These are phyloP conservation scores for Pseudococcus jackbeardsleyi DNA, from an alignment of 2,888 invertebrate genomes.

Conservation along the genomic window DNA sequence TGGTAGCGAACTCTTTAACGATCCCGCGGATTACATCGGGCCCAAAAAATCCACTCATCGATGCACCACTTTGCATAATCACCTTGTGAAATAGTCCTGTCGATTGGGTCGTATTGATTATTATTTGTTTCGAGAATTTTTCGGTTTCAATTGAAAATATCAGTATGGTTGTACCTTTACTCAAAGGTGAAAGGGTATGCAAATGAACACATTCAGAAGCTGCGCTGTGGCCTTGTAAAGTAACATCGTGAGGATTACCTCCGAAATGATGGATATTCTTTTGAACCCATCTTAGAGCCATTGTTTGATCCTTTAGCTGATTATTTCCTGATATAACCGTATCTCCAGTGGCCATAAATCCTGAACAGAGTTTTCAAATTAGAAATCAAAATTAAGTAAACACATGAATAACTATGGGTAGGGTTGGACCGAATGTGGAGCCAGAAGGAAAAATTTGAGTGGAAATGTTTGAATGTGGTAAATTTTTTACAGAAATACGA, in stretches of 20 bases:
- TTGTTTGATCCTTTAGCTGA: slow-evolving; percentile 66
- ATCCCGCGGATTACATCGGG: slow-evolving; percentile 75
- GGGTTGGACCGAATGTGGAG: too few species aligned
- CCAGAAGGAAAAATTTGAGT: too few species aligned
- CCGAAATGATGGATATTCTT: slow-evolving; percentile 64
- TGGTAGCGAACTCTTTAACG: slow-evolving; percentile 74
- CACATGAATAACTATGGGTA: too few species aligned
- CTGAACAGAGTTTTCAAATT: slow-evolving; percentile 21
- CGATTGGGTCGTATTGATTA: too few species aligned
- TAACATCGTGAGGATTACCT: slow-evolving; percentile 65
- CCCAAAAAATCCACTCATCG: slow-evolving; percentile 75
- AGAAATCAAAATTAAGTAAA: neutral
- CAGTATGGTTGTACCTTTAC: slow-evolving; percentile 65
- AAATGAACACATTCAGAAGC: slow-evolving; percentile 62
- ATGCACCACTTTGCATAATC: slow-evolving; percentile 80
- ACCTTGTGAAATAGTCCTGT: slow-evolving; percentile 76
- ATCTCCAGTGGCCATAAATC: slow-evolving; percentile 65
- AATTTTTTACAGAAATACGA: neutral
- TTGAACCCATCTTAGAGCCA: slow-evolving; percentile 65
- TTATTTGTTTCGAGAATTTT: too few species aligned
- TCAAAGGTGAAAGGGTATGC: slow-evolving; percentile 66
- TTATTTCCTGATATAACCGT: slow-evolving; percentile 63
- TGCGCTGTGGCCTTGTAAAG: slow-evolving; percentile 66
- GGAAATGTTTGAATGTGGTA: too few species aligned
- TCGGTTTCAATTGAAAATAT: too few species aligned